Conservation (phyloP, 2,888 invertebrate species). For the Cryptus viduatorius region DNA sequence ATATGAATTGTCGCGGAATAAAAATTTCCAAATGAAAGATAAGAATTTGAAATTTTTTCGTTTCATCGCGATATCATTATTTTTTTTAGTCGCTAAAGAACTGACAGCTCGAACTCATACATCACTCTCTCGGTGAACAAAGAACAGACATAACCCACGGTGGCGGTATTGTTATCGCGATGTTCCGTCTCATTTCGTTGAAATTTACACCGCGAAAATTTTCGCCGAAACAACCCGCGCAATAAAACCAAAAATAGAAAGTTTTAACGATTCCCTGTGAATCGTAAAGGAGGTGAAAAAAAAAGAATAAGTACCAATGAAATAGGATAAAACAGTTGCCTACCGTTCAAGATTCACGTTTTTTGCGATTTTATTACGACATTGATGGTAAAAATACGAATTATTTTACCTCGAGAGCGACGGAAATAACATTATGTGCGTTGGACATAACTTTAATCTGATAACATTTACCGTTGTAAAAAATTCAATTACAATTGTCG, state of each 20-base stretch:
- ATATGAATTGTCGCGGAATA: not conserved
- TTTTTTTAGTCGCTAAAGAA: not conserved
- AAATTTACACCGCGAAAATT: conserved; percentile 5
- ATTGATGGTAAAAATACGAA: not conserved
- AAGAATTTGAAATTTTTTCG: not conserved
- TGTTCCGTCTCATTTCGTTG: not conserved
- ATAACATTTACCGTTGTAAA: not conserved
- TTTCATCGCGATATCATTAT: not conserved
- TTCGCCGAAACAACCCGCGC: not conserved
- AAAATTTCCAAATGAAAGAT: not conserved
- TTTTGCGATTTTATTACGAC: not conserved
- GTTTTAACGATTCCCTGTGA: conserved; percentile 32
- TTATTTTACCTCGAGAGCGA: not conserved
- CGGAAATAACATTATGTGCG: not conserved
- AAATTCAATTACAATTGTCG: not conserved
- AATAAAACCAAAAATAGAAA: conserved; percentile 50
- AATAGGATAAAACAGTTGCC: conserved; percentile 3
- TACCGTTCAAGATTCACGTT: not conserved
- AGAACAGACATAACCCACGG: conserved; percentile 23
- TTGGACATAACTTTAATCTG: not conserved
- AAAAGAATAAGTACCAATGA: conserved; percentile 14
- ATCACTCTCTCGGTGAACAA: conserved; percentile 1
- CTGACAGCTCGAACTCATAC: not conserved
- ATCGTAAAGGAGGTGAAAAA: conserved; percentile 28
- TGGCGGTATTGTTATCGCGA: conserved; percentile 36